phyloP scores from a whole-genome alignment of 2,113 vertebrate species.

The Pogonocichla stellata region DNA sequence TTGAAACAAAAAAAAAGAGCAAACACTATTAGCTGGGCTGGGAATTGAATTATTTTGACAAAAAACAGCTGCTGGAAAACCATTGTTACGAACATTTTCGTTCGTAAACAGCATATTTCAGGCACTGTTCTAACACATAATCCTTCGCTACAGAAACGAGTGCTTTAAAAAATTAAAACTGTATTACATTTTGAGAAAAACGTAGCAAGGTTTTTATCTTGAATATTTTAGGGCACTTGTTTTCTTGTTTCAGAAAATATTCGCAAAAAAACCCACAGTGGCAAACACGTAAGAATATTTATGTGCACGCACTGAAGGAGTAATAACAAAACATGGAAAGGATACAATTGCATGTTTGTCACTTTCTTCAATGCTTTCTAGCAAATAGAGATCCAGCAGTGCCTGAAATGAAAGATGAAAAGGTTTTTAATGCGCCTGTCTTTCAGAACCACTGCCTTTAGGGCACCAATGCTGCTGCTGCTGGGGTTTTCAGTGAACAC shows the following conservation, averaged over 20 bases:
- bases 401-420: slow-evolving; percentile 70
- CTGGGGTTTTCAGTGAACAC: neutral
- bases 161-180: neutral
- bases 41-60: neutral
- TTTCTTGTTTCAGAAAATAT: neutral
- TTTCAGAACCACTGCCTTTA: neutral
- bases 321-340: slow-evolving; percentile 52
- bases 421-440: neutral
- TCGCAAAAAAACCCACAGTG: neutral
- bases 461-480: slow-evolving; percentile 60
- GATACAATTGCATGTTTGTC: slow-evolving; percentile 95
- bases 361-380: slow-evolving; percentile 84
- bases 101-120: neutral
- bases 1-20: neutral
- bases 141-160: accelerated
- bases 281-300: too few species aligned
- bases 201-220: accelerated
- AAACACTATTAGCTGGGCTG: neutral
- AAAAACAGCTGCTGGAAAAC: neutral
- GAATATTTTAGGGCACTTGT: neutral
- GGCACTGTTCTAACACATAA: neutral
- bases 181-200: neutral
- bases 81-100: too few species aligned
- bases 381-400: slow-evolving; percentile 90
- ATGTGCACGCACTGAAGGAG: too few species aligned